Base-by-base conservation (phyloP, 1,140 invertebrate species). In the Aphaenogaster rudis region DNA sequence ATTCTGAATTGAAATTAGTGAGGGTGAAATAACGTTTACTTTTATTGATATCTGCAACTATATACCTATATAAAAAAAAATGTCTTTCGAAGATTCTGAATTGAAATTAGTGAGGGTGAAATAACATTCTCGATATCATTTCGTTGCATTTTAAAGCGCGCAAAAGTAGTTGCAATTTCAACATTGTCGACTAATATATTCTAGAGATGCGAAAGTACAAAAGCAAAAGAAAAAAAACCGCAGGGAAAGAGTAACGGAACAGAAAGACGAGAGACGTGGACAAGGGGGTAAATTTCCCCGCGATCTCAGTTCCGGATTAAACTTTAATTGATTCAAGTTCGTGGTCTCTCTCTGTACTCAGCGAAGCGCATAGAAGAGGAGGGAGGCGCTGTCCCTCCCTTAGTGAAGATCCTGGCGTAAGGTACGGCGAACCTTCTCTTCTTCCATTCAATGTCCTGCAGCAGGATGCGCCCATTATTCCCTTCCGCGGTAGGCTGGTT, bases 291-390 rank as follows among this genome's bases (percentile, higher is more conserved):
- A 78, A 86, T 87, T 88, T 92, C 92, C 91, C 91, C 91, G 91
- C 93, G 91, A 94, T 94, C 91, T 89, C 89, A 92, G 94, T 94
- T 94, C 94, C 93, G 94, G 94, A 95, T 95, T 94, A 94, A 95
- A 95, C 92, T 95, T 95, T 95, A 95, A 95, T 95, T 95, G 95
- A 95, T 95, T 95, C 94, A 95, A 94, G 94, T 93, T 92, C 92
- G 94, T 93, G 93, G 93, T 94, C 42, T 69, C 66, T 69, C 66
- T 69, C 93, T 93, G 94, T 92, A 94, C 74, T 88, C 93, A 94
- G 91, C 93, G 92, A 94, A 87, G 94, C 93, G 92, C 91, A 82
- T 86, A 91, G 89, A 87, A 93, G 93, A 94, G 91, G 92, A 94
- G 94, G 92, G 80, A 71, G 21, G 90, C 86, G 90, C 91, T 81